Evolutionary conservation across 2,797 vertebrate species (phyloP), one percentile per base, ranked within the genome.

Genomic region (Sebastes elongatus): DNA sequence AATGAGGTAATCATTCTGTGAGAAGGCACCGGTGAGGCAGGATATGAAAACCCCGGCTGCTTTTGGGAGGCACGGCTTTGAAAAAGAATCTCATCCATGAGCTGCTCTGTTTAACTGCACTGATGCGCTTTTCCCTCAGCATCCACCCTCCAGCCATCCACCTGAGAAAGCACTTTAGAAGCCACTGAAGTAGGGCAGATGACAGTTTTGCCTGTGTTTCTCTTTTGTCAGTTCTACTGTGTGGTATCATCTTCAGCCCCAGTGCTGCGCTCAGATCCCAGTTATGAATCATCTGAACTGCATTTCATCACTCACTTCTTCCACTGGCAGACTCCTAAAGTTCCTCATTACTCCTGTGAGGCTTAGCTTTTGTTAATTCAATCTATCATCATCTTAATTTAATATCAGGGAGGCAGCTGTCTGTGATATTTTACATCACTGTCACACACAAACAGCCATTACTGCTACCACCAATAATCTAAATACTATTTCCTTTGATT

Each of bases 1-100:
- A 89, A 88, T 80, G 62, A 88, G 71, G 74, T 81, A 83, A 91
- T 93, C 83, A 86, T 91, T 73, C 75, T 49, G 57, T 66, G 89
- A 89, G 81, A 64, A 71, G 80, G 56, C 71, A 76, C 69, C 49
- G 25, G 73, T 76, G 83, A 87, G 86, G 72, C 18, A n/a, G 76
- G 69, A 76, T 88, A 84, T 90, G 70, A 85, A 83, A 86, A 86
- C 68, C 28, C 28, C 10, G 72, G 53, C 67, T 80, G 86, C 82
- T 71, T 71, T 57, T 83, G 80, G 82, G 80, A 87, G 85, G 59
- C 68, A 30, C 9, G 2, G 71, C 70, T 87, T 75, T 84, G 76
- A 84, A 76, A 52, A 52, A 72, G 55, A 77, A 85, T 81, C 77
- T 56, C 65, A 88, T 81, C 81, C 76, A 64, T 60, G 80, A 87